Base-by-base conservation (phyloP, 2,888 invertebrate species). In the Amaurobius ferox region DNA sequence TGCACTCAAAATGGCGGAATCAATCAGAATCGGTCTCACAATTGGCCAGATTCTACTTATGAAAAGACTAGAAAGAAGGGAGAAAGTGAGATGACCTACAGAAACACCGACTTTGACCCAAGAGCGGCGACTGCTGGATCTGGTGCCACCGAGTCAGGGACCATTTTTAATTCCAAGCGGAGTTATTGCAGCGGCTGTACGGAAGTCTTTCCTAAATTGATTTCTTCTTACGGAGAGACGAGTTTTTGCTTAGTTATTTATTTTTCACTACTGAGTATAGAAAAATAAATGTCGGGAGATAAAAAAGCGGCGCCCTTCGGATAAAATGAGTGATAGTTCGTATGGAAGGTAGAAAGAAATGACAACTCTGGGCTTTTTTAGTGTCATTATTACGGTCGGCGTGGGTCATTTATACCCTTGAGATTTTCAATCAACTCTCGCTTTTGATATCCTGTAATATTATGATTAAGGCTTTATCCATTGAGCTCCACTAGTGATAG, bases 161-260 rank as follows among this genome's bases (percentile, higher is more conserved):
- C 71, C 83, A 77, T 85, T 85, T 85, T 85, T 85, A 85, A 85
- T 85, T 85, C 83, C 64, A 35, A 62, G 19, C 72, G 83, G 77
- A 77, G 72, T 77, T 85, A 85, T 72, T 72, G 83, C 83, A 67
- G 67, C 66, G 72, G 64, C 32, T 66, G 79, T 71, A 48, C 26
- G 76, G 26, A 76, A 81, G 67, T 70, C 81, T 74, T 76, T 71
- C 64, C 66, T 67, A 85, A 85, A 85, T 85, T 85, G 83, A 85
- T 85, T 85, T 85, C 77, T 78, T 85, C 83, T 85, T 70, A 72
- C 16, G 39, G 29, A 71, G 66, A 35, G 83, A 72, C 32, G 55
- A 55, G 13, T 77, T 55, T 79, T 71, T 72, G 32, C 71, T 30
- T 40, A 35, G 67, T 70, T 70, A 72, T 77, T 85, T 85, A 71